These are phyloP conservation scores for Tenthredo livida DNA, from an alignment of 2,888 invertebrate genomes.

Conservation along the genomic window DNA sequence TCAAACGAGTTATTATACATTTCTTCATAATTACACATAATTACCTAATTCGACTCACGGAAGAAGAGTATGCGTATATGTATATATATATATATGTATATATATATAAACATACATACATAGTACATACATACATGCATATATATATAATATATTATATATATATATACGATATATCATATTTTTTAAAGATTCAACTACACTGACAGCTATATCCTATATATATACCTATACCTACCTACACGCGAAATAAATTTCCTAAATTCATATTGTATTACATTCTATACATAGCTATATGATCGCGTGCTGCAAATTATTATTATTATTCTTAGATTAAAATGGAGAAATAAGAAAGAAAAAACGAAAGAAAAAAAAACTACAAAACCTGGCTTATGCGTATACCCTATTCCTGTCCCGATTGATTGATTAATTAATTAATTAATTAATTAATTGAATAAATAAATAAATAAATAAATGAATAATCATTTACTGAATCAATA, in stretches of 20 bases:
- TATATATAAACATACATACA: background rate
- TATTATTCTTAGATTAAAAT: slow-evolving; percentile 1
- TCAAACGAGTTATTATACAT: background rate
- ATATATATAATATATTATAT: slow-evolving; percentile 59
- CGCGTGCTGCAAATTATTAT: slow-evolving; percentile 38
- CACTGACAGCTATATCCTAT: no score
- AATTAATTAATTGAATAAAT: no score
- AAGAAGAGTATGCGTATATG: slow-evolving; percentile 61
- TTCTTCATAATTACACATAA: background rate
- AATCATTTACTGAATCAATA: background rate
- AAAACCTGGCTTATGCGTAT: background rate
- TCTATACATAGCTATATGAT: background rate
- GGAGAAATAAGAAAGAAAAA: background rate
- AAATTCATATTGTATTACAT: background rate
- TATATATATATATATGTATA: no score
- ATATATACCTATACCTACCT: background rate
- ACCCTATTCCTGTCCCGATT: background rate
- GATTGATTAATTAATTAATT: background rate
- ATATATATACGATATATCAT: slow-evolving; percentile 57
- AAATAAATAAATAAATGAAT: no score
- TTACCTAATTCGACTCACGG: slow-evolving; percentile 70
- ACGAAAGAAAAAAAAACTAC: background rate
- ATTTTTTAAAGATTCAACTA: background rate
- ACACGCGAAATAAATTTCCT: background rate
- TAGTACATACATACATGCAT: background rate